Evolutionary conservation across 1,140 invertebrate genomes (phyloP), one percentile per base, ranked within the genome.

Genomic region (Manduca sexta): DNA sequence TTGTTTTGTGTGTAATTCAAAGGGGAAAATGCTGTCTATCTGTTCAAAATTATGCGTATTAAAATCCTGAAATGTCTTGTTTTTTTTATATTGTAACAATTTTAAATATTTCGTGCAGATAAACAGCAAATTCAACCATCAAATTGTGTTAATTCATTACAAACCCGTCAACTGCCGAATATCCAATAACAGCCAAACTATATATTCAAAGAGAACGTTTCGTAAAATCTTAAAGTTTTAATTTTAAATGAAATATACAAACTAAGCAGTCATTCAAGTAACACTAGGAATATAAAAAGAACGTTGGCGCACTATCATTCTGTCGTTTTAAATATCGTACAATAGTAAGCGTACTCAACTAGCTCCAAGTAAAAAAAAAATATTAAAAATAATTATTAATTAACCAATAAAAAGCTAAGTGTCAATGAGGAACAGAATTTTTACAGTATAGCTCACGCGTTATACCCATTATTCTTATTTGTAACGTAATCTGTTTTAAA

Each of bases 211-310:
- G 21, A 26, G 21, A 26, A 26, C 1, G 21, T 26, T 26, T 26
- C 21, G 21, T 26, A 26, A 26, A 3, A 26, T 26, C 21, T 26
- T 5, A 26, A 26, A 26, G 21, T 26, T 5, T 26, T 26, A 26
- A 26, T 26, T 26, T 26, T 5, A 26, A 26, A 26, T 26, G 21
- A 33, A 78, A 66, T 73, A 71, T 82, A 82, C 69, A 74, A 80
- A 84, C 81, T 84, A 84, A 77, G 81, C 81, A 84, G 81, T 82
- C 78, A 70, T 81, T 81, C 70, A 69, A 54, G 60, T 79, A 80
- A 77, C 68, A 65, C 69, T 81, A 78, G 61, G 60, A 62, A 64
- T 71, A 69, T 65, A 64, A 60, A 57, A 69, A 69, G 73, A 66
- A 43, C 18, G 30, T 47, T 14, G 35, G 55, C 64, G 60, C 65